Percentiles rank a stretch among this genome's conserved stretches.
Conservation (phyloP, 2,113 vertebrate genomes). For the Lamprotornis superbus region DNA sequence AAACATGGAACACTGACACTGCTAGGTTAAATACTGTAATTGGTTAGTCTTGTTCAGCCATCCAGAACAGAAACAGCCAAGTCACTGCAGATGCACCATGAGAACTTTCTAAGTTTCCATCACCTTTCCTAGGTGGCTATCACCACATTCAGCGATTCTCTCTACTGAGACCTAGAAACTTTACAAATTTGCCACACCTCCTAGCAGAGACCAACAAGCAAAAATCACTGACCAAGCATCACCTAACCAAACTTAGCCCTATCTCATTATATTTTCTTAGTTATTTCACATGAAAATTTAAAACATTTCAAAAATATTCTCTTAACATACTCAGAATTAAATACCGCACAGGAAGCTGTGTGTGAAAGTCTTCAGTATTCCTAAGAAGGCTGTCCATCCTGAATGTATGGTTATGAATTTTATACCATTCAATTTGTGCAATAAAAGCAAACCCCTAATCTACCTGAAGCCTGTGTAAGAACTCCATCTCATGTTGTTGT, state of each 20-base stretch:
- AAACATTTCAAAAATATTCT: neutral
- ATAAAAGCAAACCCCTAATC: neutral
- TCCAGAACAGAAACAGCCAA: neutral
- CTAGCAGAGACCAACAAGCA: neutral
- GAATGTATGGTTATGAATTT: neutral
- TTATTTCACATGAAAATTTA: neutral
- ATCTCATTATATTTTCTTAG: neutral
- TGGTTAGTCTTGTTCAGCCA: neutral
- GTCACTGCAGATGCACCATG: neutral
- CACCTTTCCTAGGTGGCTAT: neutral
- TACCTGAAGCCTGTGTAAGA: neutral
- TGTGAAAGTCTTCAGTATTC: neutral
- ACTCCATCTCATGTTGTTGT: neutral
- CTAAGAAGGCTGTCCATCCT: neutral
- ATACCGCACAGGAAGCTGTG: neutral
- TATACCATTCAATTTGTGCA: neutral
- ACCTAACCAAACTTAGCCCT: neutral
- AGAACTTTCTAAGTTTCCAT: neutral
- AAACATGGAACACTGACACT: neutral
- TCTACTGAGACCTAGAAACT: neutral
- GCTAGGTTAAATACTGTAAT: neutral
- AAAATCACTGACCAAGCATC: neutral
- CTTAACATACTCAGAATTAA: neutral
- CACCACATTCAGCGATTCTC: neutral
- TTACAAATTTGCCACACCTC: neutral